Evolutionary conservation across 2,888 invertebrate genomes (phyloP), one percentile per base, ranked within the genome.

Genomic region (Hydropsyche betteni): DNA sequence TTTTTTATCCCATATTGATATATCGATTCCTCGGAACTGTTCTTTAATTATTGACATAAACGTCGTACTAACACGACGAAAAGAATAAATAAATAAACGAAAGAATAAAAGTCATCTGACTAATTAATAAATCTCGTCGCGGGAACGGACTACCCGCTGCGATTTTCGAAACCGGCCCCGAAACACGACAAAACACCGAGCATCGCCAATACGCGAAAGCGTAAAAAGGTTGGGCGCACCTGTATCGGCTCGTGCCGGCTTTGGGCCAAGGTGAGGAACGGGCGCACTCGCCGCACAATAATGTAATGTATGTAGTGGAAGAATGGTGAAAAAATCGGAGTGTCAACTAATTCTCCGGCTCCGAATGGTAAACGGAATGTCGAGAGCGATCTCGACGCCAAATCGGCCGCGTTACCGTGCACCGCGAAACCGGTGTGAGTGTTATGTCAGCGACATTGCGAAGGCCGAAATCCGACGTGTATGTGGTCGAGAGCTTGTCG

Each of bases 41-140:
- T 64, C 64, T 64, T 64, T 64, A 64, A 64, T 64, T 64, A 64
- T 64, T 64, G 64, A 64, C 64, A 64, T 64, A 64, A 64, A 64
- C 34, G 64, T 33, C 64, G 6, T 10, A 10, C 44, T 8, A 10
- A 44, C 36, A 36, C 34, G 64, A 64, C 33, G 12, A 33, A 64
- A 36, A 64, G 34, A 33, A 64, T n/a, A 64, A 12, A 64, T 33
- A 10, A 36, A 64, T 64, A 64, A 64, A n/a, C 4, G 34, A 6
- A 64, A 36, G 36, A 36, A 64, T 64, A 64, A 64, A 64, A 64
- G 64, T 64, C 64, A 64, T 5, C 64, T 4, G 64, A 36, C 64
- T 64, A 64, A 64, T 64, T 64, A 64, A 64, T 64, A 64, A 64
- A 64, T 64, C 64, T 64, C 64, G 14, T 53, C 53, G 14, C 53